phyloP scores from a whole-genome alignment of 2,113 vertebrate species.

The Pachyramphus minor region DNA sequence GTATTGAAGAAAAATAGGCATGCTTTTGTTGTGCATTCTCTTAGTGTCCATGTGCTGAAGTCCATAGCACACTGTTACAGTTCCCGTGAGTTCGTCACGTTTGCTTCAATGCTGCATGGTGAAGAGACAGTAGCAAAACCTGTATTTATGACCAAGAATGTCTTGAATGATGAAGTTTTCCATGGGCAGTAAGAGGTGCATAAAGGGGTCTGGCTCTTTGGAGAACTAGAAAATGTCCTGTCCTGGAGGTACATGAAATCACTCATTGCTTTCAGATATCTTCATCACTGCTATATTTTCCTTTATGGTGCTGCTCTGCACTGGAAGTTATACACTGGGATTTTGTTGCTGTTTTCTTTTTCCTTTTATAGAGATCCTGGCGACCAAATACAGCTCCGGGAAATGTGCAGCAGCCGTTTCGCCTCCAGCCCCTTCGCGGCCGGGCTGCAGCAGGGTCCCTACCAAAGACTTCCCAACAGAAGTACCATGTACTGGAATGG shows the following conservation, averaged over 20 bases:
- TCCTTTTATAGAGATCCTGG: conserved; percentile 67
- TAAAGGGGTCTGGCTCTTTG: not conserved
- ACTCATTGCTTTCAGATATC: not conserved
- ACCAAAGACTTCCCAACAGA: conserved; percentile 63
- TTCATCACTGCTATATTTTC: not conserved
- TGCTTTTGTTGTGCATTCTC: rapidly evolving
- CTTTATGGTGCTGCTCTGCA: not conserved
- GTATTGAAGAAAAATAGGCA: not conserved
- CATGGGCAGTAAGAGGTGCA: not conserved
- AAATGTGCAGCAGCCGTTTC: conserved; percentile 75
- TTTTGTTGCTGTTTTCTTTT: not conserved
- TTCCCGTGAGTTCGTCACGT: not conserved
- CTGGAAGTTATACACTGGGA: not conserved
- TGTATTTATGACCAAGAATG: not conserved
- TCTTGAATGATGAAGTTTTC: not conserved
- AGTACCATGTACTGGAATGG: conserved; percentile 36
- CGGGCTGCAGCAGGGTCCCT: conserved; percentile 47
- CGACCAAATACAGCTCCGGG: conserved; percentile 86
- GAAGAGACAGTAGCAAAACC: not conserved
- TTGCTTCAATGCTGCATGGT: not conserved
- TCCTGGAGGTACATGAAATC: not conserved
- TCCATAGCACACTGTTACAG: rapidly evolving
- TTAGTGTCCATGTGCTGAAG: not conserved
- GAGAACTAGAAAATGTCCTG: not conserved
- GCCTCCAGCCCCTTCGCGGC: conserved; percentile 76